Conservation (phyloP, 2,113 vertebrate species). For the zebrafish (Danio rerio) region GRCz12tu NC_133186.1:40978501-40979000, state of each 20-base stretch:
- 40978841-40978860: slow-evolving; percentile 21
- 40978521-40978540: not conserved
- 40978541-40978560: not conserved
- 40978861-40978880: slow-evolving; percentile 19
- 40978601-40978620: not conserved
- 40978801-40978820: slow-evolving; percentile 54
- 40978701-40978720: not conserved
- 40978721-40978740: not conserved
- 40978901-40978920: slow-evolving; percentile 35
- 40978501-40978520: not conserved
- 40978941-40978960: slow-evolving; percentile 16
- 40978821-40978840: slow-evolving; percentile 17
- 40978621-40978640: not conserved
- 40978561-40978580: not conserved
- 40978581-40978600: not conserved
- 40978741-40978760: slow-evolving; percentile 26
- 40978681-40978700: not conserved
- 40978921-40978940: slow-evolving; percentile 12
- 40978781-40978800: slow-evolving; percentile 48
- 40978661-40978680: slow-evolving; percentile 5
- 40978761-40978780: slow-evolving; percentile 46
- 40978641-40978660: not conserved
- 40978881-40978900: slow-evolving; percentile 34
- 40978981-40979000: too few relatives aligned
- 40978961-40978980: not conserved